Evolutionary conservation across 2,888 invertebrate genomes (phyloP), one percentile per base, ranked within the genome.

Genomic region (Pyrochroa serraticornis): DNA sequence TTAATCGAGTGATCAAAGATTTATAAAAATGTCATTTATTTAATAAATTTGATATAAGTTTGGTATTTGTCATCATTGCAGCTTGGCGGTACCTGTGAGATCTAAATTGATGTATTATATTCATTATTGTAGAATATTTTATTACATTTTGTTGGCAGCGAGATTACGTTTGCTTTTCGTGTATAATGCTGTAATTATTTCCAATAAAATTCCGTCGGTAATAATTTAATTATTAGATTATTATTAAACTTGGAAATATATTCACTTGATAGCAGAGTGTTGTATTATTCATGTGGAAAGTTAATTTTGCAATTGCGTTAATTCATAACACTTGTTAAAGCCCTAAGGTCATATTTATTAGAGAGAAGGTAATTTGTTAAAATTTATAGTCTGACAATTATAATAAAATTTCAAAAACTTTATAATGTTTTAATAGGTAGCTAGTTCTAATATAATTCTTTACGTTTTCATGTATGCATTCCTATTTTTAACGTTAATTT

Each of bases 231-330:
- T 3, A 22, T 22, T 2, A 5, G 22, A 5, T 22, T 22, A 22
- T 5, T 22, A 22, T 22, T 22, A 3, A 5, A 5, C 22, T 3
- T 22, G 22, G 30, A 50, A 50, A 50, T 50, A 39, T 43, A 39
- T 12, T 31, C 22, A 38, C 32, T 39, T 12, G 33, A 42, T 38
- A 30, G 36, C 36, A 38, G 13, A 43, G 22, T 22, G 22, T 22
- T 55, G 37, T 42, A 48, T 55, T 46, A 54, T 54, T 54, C 57
- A 50, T 50, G 42, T 34, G 39, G 22, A 36, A 44, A 38, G 41
- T 56, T 45, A 50, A 37, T 43, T 46, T 14, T 6, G n/a, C 45
- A 51, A 57, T 57, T 57, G 46, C 41, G 57, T 57, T 56, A 45
- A 45, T 50, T 44, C 10, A 7, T 35, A 44, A 44, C 39, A 50